These are phyloP conservation scores for Xyrichtys novacula DNA, from an alignment of 2,797 vertebrate species.

Conservation along the genomic window DNA sequence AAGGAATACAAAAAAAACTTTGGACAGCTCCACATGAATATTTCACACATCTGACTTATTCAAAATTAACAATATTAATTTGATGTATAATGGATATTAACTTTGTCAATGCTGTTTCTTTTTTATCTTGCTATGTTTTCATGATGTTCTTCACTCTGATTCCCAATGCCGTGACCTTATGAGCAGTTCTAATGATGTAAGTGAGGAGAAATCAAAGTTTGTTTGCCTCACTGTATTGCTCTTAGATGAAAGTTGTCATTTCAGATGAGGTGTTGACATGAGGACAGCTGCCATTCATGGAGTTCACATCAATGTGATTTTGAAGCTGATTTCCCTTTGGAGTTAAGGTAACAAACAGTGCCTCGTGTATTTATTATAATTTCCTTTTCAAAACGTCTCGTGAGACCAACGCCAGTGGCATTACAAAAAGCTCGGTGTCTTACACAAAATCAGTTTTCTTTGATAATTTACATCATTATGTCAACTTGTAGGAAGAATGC, in stretches of 20 bases:
- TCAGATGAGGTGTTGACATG: conserved; percentile 62
- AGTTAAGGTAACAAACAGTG: conserved; percentile 76
- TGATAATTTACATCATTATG: conserved; percentile 83
- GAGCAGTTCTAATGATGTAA: conserved; percentile 75
- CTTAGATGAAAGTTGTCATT: conserved; percentile 69
- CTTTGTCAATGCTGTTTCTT: conserved; percentile 81
- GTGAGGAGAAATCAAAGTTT: conserved; percentile 78
- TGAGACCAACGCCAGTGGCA: conserved; percentile 69
- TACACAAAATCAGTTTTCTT: conserved; percentile 75
- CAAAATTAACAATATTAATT: conserved; percentile 94
- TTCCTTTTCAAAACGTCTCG: conserved; percentile 74
- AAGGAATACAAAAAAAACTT: conserved; percentile 79
- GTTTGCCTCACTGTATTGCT: conserved; percentile 66
- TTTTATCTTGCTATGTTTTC: conserved; percentile 75
- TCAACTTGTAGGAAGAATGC: conserved; percentile 78
- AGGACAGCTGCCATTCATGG: conserved; percentile 81
- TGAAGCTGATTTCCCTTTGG: conserved; percentile 77
- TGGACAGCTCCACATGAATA: conserved; percentile 95
- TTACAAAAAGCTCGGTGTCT: conserved; percentile 66
- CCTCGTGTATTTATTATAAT: conserved; percentile 72
- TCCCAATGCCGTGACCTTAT: conserved; percentile 68
- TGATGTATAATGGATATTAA: conserved; percentile 92
- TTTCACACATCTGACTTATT: conserved; percentile 96
- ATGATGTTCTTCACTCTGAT: conserved; percentile 58
- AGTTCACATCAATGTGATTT: conserved; percentile 63